These are phyloP conservation scores for Holcopasites calliopsidis DNA, from an alignment of 1,140 invertebrate species.

Conservation along the genomic window DNA sequence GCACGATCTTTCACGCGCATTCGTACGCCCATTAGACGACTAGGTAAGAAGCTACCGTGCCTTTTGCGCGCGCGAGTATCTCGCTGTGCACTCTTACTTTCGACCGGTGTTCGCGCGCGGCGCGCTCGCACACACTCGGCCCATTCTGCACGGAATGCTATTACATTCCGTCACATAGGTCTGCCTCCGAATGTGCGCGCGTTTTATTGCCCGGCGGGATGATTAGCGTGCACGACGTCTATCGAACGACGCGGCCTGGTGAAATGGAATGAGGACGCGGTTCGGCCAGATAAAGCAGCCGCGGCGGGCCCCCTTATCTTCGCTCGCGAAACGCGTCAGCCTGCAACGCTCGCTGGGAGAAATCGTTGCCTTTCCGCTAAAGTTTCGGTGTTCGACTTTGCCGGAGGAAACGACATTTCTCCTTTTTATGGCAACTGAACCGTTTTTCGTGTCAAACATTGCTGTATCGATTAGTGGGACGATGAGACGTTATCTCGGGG, in stretches of 20 bases:
- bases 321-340: constrained; percentile 1
- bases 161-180: constrained; percentile 27
- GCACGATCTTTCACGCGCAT: background rate
- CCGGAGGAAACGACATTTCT: no score
- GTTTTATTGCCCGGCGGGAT: constrained; percentile 18
- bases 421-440: no score
- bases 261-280: constrained; percentile 37
- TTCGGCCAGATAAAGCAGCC: constrained; percentile 18
- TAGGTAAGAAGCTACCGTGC: no score
- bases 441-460: no score
- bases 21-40: background rate
- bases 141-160: constrained; percentile 4
- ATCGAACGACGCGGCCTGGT: constrained; percentile 11
- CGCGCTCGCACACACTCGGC: background rate
- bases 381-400: no score
- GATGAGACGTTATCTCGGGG: no score
- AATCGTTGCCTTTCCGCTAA: background rate
- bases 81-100: constrained; percentile 53
- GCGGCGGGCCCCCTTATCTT: constrained; percentile 17
- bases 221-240: constrained; percentile 16
- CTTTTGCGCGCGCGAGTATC: constrained; percentile 15
- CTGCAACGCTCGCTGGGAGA: background rate
- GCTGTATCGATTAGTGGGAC: no score
- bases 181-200: constrained; percentile 10
- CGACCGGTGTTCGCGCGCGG: constrained; percentile 11